A percentile compares a stretch with the other conserved stretches of the same genome.
phyloP scores from a whole-genome alignment of 2,113 vertebrate species.

The Aepyceros melampus region DNA sequence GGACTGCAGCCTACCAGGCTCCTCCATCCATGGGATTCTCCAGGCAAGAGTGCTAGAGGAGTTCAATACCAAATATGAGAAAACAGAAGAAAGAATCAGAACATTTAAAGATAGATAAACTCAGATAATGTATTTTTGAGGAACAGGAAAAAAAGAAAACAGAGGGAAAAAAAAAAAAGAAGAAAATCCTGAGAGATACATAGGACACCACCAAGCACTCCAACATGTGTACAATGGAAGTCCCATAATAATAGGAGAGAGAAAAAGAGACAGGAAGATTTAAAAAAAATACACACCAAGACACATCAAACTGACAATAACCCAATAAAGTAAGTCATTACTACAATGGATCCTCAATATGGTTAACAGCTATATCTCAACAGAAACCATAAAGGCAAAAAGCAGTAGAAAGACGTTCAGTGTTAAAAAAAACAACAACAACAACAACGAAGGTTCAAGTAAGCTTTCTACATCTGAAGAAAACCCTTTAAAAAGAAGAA shows the following conservation, averaged over 20 bases:
- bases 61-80: neutral
- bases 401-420: neutral
- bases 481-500: neutral
- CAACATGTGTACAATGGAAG: neutral
- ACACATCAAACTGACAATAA: neutral
- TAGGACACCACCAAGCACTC: neutral
- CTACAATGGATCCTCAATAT: neutral
- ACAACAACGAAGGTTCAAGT: neutral
- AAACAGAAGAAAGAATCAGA: neutral
- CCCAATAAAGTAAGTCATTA: neutral
- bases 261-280: neutral
- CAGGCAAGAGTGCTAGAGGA: neutral
- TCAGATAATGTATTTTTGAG: neutral
- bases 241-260: neutral
- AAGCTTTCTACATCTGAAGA: neutral
- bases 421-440: no score
- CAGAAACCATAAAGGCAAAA: neutral
- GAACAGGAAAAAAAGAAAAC: neutral
- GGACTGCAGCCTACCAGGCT: no score
- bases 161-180: neutral
- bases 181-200: neutral
- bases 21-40: no score
- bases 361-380: neutral
- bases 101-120: neutral
- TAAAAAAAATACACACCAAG: neutral